A percentile compares a stretch with the other conserved stretches of the same genome.
Evolutionary conservation across 1,140 invertebrate genomes (phyloP).

Genomic region (Camponotus pennsylvanicus): DNA sequence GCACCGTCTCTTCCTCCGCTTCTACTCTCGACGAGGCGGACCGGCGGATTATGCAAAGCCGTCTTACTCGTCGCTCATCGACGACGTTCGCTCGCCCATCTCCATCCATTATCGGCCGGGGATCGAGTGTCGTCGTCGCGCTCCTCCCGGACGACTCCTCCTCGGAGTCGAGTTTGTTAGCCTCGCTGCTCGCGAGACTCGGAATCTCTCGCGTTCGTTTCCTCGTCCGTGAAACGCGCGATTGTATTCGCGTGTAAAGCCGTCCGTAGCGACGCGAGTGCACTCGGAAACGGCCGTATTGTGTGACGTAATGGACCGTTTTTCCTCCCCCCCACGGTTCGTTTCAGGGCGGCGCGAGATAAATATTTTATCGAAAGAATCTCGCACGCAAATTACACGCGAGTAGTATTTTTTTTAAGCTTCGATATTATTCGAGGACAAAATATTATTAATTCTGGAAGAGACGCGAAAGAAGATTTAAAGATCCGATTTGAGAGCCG

Average conservation of each 20-base stretch:
- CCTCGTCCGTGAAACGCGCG: slow-evolving; percentile 17
- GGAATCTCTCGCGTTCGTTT: neutral
- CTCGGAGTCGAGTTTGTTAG: neutral
- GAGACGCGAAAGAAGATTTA: neutral
- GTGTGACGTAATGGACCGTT: slow-evolving; percentile 5
- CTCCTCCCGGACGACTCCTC: neutral
- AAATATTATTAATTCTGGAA: slow-evolving; percentile 26
- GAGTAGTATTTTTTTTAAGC: neutral
- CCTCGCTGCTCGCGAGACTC: neutral
- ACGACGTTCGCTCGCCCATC: neutral
- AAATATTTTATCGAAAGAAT: slow-evolving; percentile 17
- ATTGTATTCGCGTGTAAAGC: slow-evolving; percentile 30
- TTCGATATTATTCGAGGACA: neutral
- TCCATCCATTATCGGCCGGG: slow-evolving; percentile 44
- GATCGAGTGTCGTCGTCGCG: slow-evolving; percentile 9
- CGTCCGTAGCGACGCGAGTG: slow-evolving; percentile 25
- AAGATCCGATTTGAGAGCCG: slow-evolving; percentile 33
- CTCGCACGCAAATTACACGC: neutral
- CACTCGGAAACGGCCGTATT: slow-evolving; percentile 4
- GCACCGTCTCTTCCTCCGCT: slow-evolving; percentile 16
- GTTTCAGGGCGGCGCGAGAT: neutral
- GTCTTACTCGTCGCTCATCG: slow-evolving; percentile 2
- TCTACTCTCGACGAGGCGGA: neutral
- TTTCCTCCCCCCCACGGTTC: neutral
- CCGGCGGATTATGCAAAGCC: slow-evolving; percentile 46